These are phyloP conservation scores for Archegozetes longisetosus DNA, from an alignment of 1,140 invertebrate genomes.

Conservation along the genomic window DNA sequence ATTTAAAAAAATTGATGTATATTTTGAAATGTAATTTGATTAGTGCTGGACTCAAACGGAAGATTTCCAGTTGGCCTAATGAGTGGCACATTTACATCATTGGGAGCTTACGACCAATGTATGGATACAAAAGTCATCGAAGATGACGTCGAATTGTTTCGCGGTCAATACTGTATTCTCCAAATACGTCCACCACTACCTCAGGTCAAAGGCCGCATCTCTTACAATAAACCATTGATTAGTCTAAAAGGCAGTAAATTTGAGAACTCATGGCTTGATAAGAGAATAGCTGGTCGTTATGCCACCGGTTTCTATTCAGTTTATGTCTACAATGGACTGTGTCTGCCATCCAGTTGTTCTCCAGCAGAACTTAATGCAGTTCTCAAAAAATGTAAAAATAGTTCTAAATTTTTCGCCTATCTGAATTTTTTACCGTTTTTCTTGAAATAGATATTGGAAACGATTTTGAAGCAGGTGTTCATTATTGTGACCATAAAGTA, in stretches of 20 bases:
- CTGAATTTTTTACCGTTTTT: too few species aligned
- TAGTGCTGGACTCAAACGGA: slow-evolving; percentile 25
- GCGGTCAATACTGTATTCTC: slow-evolving; percentile 5
- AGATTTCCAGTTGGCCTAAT: slow-evolving; percentile 23
- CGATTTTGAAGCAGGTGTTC: background rate
- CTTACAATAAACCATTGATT: background rate
- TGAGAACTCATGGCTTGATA: background rate
- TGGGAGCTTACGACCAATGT: slow-evolving; percentile 25
- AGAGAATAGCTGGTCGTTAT: background rate
- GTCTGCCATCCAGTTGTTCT: slow-evolving; percentile 13
- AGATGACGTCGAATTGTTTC: slow-evolving; percentile 1
- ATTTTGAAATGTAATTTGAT: background rate
- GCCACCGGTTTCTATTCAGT: slow-evolving; percentile 14
- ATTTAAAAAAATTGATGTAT: background rate
- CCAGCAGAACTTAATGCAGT: slow-evolving; percentile 11
- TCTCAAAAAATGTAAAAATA: slow-evolving; percentile 4
- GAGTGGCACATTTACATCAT: slow-evolving; percentile 21
- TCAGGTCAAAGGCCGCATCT: background rate
- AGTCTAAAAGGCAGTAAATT: background rate
- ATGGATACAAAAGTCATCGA: slow-evolving; percentile 17
- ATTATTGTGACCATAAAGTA: background rate
- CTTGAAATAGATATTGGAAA: too few species aligned
- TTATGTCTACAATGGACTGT: slow-evolving; percentile 10
- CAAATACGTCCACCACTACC: slow-evolving; percentile 1
- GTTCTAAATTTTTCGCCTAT: too few species aligned